Base-by-base conservation (phyloP, 2,797 vertebrate species). In the Cichlasoma orientale region DNA sequence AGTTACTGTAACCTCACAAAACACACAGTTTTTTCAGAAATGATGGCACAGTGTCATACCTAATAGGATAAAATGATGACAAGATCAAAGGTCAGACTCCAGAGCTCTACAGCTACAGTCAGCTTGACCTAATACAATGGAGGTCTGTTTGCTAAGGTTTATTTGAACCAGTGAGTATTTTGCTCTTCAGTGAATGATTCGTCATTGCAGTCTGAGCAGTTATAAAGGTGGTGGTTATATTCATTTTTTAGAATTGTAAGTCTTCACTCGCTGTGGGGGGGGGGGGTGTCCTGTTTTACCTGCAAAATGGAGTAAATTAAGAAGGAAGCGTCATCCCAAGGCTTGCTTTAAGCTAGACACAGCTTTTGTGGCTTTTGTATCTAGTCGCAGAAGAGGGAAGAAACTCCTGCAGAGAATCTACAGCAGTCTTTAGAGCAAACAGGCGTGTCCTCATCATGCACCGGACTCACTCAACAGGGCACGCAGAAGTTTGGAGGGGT, bases 401-500 rank as follows among this genome's bases (percentile, higher is more conserved):
- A 95, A 95, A 93, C 93, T 90, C 94, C 95, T 90, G 96, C 95
- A 92, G 94, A 95, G 95, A 96, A 94, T 96, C 94, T 96, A 96
- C 95, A 94, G 92, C 93, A 94, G 91, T 93, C 94, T 95, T 96
- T 96, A 96, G 95, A 95, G 94, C 94, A 95, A 94, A 96, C 95
- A 95, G 95, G 92, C 89, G 94, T 94, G 93, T 94, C 95, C 95
- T 96, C 96, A 96, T 95, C 96, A 93, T 94, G 92, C 95, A 93
- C 95, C 94, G 96, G 96, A 93, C 95, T 96, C 95, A 96, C 95
- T 92, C 96, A 96, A 96, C 96, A 99, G 98, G 98, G 98, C 94
- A 98, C 97, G 38, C 97, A 98, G 95, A 99, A 98, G 96, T 99
- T 99, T 36, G 98, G 98, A 95, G 98, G 97, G 83, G 97, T 99